Evolutionary conservation across 2,113 vertebrate species (phyloP), one percentile per base, ranked within the genome.

Genomic region (Seriola quinqueradiata): DNA sequence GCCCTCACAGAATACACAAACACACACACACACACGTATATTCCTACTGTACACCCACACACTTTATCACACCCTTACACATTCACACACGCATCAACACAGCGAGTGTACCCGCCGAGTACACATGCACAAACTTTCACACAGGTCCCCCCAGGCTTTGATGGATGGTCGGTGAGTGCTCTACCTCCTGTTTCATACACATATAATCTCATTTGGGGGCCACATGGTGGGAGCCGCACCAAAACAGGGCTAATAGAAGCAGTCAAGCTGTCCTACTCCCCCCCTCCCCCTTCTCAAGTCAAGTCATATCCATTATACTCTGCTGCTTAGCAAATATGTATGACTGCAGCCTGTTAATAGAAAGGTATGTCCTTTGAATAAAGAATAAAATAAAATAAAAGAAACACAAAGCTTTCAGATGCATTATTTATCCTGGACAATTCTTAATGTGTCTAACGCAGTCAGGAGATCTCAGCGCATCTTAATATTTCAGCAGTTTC

Each of bases 121-220:
- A 88, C 71, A 90, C 92, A 75, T 64, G 84, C 81, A 73, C 81
- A 87, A 90, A 89, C 84, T 82, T 89, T 80, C 75, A 79, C 77
- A 84, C 88, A 90, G 88, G 93, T 84, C 92, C 93, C 89, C 81
- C 87, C 91, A 87, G 79, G 84, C 83, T 90, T 94, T 97, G 96
- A 97, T 95, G 91, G 94, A 97, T 96, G 94, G 92, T 88, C 92
- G 81, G 84, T 79, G 79, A 94, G 92, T 63, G 85, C 83, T 93
- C 87, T 90, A 74, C 82, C 89, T 88, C 84, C 91, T 93, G 88
- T 91, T 90, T 93, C 91, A 87, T 92, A 91, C 67, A 89, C 90
- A 90, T 78, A 93, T 95, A 95, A 95, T 95, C 88, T 92, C 90
- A 94, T 95, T 95, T 89, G 93, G 84, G 92, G 90, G 83, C 84